phyloP scores from a whole-genome alignment of 2,888 invertebrate species.

The Chrysolina oricalcia region DNA sequence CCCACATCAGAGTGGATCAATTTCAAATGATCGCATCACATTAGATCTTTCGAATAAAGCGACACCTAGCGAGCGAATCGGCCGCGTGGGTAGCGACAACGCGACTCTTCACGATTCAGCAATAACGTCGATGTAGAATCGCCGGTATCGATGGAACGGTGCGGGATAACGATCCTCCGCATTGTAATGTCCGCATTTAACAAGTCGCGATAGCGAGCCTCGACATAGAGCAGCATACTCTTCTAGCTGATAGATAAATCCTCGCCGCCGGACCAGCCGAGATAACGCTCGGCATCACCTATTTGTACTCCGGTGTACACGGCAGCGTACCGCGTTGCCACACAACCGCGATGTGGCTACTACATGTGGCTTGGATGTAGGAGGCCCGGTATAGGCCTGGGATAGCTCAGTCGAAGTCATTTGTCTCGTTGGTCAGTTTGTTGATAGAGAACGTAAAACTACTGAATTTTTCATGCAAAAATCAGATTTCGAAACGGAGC shows the following conservation, averaged over 20 bases:
- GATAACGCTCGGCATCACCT: conserved; percentile 67
- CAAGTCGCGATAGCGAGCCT: conserved; percentile 68
- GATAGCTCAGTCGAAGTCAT: too few relatives aligned
- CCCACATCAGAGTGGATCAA: too few relatives aligned
- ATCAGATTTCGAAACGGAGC: too few relatives aligned
- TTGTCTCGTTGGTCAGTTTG: too few relatives aligned
- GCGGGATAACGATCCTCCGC: conserved; percentile 71
- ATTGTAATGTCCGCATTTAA: conserved; percentile 72
- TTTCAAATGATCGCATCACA: too few relatives aligned
- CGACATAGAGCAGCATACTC: conserved; percentile 58
- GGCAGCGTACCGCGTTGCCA: conserved; percentile 44
- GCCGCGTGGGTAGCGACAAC: conserved; percentile 68
- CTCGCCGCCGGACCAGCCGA: conserved; percentile 65
- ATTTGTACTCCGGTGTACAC: conserved; percentile 64
- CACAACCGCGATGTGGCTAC: conserved; percentile 53
- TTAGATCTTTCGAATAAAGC: conserved; percentile 44
- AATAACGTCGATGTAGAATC: conserved; percentile 72
- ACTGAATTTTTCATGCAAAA: too few relatives aligned
- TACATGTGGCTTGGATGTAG: conserved; percentile 40
- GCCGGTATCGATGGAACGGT: conserved; percentile 70
- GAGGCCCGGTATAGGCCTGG: too few relatives aligned
- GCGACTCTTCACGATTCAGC: conserved; percentile 71
- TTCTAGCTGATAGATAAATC: conserved; percentile 68
- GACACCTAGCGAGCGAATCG: conserved; percentile 36
- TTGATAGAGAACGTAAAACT: too few relatives aligned